Evolutionary conservation across 2,113 vertebrate species (phyloP), one percentile per base, ranked within the genome.

Genomic region (Globicephala melas): DNA sequence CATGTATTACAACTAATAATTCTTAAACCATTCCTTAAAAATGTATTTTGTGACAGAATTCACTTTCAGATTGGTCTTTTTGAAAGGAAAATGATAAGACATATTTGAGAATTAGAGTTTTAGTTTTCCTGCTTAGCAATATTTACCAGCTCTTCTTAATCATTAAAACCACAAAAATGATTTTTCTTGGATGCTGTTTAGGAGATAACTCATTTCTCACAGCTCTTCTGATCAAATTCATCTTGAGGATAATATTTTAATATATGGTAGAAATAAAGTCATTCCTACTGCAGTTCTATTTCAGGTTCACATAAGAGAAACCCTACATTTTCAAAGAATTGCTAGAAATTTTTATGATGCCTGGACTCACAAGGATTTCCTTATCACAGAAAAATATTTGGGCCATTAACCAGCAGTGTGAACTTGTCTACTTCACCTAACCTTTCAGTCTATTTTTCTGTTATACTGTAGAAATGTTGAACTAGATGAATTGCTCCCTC

Each of bases 101-200:
- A 0, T 60, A 65, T 50, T 87, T 82, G 36, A 41, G 12, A 90
- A 71, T 70, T 82, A 41, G 31, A 62, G 50, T 76, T 91, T 89
- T 23, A 53, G 11, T 0, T 0, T 93, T 92, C 36, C 6, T 91
- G 2, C 13, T 63, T 82, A 65, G n/a, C 28, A 79, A 74, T 33
- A 85, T 58, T 89, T 83, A 65, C 10, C 15, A 36, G 26, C 6
- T 63, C 50, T 97, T 89, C 4, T 96, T 62, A 91, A 58, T 84
- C 33, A 89, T 73, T 91, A 63, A 89, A 97, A 97, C 62, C 82
- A 21, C 31, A 82, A 77, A 97, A 33, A n/a, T 95, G 53, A 33
- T 58, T 83, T 95, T 60, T 47, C 3, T 97, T 70, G 0, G 0
- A 0, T 73, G 68, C 44, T 60, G 7, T 93, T 96, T 53, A 31